Evolutionary conservation across 92 coral and sea anemone genomes (phyloP), one percentile per base, ranked within the genome.

Genomic region (Heliopora coerulea): DNA sequence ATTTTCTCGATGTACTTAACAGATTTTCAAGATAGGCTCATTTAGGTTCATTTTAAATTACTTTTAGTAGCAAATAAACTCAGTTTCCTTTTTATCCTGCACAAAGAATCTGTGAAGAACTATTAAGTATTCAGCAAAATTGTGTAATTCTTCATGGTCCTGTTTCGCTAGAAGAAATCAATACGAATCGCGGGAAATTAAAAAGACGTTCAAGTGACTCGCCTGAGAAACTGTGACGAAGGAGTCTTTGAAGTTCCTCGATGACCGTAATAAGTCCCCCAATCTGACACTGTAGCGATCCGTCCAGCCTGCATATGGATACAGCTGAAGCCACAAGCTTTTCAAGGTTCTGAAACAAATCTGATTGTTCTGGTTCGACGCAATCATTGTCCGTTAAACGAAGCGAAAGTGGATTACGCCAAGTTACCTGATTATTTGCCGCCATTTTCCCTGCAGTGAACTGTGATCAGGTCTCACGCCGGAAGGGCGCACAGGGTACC

Each of bases 301-400:
- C 99, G 68, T 95, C 89, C 24, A 95, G 85, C 37, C 99, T 89
- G 79, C 99, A 95, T 28, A 95, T 95, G 48, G 99, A 95, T 59
- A 95, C 96, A 25, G 99, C 96, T 30, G 99, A 95, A 39, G 99
- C 99, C 46, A 95, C 83, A 28, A 95, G 87, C 69, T 95, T 95
- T 67, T 95, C 99, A 4, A 86, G 85, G 68, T 95, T 91, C 21
- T 84, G 86, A 73, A 95, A 95, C 56, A 86, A 42, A 66, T 95
- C 97, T 73, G 59, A 14, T 0, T 54, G 77, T n/a, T 70, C 62
- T 34, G 52, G 62, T 33, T 30, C 62, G n/a, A 23, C 3, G 61
- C n/a, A 56, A 23, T 56, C 61, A 21, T 23, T 56, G 33, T 56
- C 61, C 21, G 28, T 3, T 28, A 56, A 21, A 3, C 3, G 13